Percentiles rank a stretch among this genome's conserved stretches.
Conservation (phyloP, 2,888 invertebrate genomes). For the Ectobius pallidus region DNA sequence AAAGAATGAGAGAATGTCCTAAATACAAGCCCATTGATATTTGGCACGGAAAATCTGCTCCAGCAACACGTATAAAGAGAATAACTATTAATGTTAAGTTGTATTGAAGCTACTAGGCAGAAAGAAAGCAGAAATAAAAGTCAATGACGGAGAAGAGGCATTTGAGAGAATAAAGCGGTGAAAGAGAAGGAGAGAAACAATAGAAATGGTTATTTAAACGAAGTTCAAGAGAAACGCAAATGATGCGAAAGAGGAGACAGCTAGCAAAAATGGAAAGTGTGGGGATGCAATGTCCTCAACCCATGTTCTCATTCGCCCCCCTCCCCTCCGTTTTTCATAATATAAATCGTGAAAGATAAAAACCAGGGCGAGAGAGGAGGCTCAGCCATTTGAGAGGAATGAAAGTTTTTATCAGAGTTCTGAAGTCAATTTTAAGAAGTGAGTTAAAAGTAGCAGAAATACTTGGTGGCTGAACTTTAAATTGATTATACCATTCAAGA, state of each 20-base stretch:
- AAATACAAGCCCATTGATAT: too few species aligned
- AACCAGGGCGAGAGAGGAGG: background rate
- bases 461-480: conserved; percentile 17
- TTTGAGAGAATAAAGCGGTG: conserved; percentile 3
- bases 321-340: too few species aligned
- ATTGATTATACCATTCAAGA: conserved; percentile 28
- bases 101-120: background rate
- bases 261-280: background rate
- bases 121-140: too few species aligned
- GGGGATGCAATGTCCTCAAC: background rate
- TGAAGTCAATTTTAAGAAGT: conserved; percentile 29
- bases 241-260: conserved; percentile 15
- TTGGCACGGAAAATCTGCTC: too few species aligned
- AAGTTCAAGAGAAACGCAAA: conserved; percentile 11
- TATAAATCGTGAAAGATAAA: conserved; percentile 28
- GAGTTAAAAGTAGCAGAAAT: conserved; percentile 23
- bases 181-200: background rate
- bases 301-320: background rate
- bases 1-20: too few species aligned
- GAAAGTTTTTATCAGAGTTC: conserved; percentile 26
- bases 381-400: conserved; percentile 21
- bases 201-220: conserved; percentile 5
- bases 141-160: background rate
- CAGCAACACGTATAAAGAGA: too few species aligned
- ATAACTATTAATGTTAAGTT: too few species aligned